Percentiles rank a stretch among this genome's conserved stretches.
phyloP scores from a whole-genome alignment of 2,888 invertebrate genomes.

The Tridacna gigas region DNA sequence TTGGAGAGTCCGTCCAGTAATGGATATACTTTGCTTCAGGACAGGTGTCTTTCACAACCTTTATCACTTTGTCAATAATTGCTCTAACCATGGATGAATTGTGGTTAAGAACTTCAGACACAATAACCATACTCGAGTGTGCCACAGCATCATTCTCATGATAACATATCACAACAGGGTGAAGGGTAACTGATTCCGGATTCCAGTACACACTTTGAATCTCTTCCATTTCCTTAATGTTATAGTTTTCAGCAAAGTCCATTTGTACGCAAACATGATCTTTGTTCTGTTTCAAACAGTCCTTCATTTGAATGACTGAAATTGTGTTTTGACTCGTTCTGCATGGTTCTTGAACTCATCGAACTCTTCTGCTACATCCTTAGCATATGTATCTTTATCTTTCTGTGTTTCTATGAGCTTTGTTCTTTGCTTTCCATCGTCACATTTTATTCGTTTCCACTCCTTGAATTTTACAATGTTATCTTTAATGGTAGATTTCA shows the following conservation, averaged over 20 bases:
- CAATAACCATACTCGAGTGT: conserved; percentile 23
- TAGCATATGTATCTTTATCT: background rate
- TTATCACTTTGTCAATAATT: conserved; percentile 20
- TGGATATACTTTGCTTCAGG: conserved; percentile 22
- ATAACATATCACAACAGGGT: conserved; percentile 14
- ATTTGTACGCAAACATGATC: too few species aligned
- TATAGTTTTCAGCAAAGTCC: too few species aligned
- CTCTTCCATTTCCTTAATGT: too few species aligned
- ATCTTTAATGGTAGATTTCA: conserved; percentile 20
- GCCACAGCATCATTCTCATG: conserved; percentile 9
- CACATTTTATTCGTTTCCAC: conserved; percentile 27
- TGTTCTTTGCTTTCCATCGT: conserved; percentile 23
- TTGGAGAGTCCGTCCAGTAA: conserved; percentile 33
- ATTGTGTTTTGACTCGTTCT: too few species aligned
- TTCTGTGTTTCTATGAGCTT: conserved; percentile 4
- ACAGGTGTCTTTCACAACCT: background rate
- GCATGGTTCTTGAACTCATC: background rate
- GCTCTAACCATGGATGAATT: conserved; percentile 32
- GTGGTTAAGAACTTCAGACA: conserved; percentile 16
- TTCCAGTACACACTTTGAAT: too few species aligned
- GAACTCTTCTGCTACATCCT: background rate
- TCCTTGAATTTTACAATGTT: conserved; percentile 12
- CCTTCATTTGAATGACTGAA: too few species aligned
- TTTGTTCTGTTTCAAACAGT: too few species aligned
- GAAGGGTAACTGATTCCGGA: too few species aligned